These are phyloP conservation scores for Spatula clypeata DNA, from an alignment of 2,797 vertebrate genomes.

Conservation along the genomic window DNA sequence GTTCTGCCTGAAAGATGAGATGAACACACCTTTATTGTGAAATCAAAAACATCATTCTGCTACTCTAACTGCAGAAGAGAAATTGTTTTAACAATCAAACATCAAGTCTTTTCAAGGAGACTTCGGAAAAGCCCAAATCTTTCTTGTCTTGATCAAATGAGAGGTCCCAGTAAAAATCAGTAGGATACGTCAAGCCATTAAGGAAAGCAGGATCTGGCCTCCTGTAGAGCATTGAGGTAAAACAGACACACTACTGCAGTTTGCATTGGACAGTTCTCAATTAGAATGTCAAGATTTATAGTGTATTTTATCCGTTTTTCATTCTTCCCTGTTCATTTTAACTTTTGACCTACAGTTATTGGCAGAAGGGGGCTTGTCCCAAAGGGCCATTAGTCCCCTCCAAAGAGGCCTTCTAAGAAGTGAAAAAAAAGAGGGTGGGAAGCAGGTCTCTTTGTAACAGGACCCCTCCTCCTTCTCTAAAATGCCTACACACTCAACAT, in stretches of 20 bases:
- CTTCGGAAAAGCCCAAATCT: not conserved
- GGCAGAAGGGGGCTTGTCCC: conserved; percentile 62
- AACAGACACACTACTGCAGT: conserved; percentile 62
- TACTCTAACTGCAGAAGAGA: not conserved
- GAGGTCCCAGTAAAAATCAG: conserved; percentile 37
- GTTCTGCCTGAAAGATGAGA: conserved; percentile 40
- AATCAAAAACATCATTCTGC: conserved; percentile 47
- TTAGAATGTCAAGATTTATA: conserved; percentile 75
- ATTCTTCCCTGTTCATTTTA: conserved; percentile 62
- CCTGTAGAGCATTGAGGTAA: conserved; percentile 56
- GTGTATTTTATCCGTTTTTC: conserved; percentile 69
- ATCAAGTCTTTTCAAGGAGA: not conserved
- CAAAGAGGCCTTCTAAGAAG: conserved; percentile 41
- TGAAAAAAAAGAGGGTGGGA: conserved; percentile 34
- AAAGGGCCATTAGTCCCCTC: conserved; percentile 54
- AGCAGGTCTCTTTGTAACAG: conserved; percentile 31
- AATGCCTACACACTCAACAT: not conserved
- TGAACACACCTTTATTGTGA: conserved; percentile 20
- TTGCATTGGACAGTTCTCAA: conserved; percentile 69
- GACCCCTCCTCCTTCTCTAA: not conserved
- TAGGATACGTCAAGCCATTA: conserved; percentile 16
- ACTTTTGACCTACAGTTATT: conserved; percentile 67
- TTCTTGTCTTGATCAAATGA: not conserved
- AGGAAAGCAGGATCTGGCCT: conserved; percentile 5
- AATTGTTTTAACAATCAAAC: conserved; percentile 16